phyloP scores from a whole-genome alignment of 2,113 vertebrate genomes.

The Gallinago media region DNA sequence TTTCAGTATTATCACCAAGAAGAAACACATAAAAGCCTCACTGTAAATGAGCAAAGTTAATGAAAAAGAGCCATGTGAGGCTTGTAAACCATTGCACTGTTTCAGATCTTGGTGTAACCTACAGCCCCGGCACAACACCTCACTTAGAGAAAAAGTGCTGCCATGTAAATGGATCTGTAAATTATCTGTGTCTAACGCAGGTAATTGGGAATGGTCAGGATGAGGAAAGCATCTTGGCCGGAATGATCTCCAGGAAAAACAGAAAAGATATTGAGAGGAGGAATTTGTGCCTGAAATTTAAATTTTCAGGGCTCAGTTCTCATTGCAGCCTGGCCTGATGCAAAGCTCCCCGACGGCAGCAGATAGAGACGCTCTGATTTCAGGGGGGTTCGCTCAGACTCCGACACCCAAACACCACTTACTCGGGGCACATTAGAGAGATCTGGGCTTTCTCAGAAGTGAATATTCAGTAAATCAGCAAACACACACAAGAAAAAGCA shows the following conservation, averaged over 20 bases:
- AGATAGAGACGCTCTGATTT: not conserved
- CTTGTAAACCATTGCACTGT: not conserved
- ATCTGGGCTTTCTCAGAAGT: not conserved
- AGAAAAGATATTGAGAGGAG: not conserved
- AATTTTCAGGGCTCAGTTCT: not conserved
- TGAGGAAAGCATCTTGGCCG: not conserved
- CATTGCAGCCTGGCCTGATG: not conserved
- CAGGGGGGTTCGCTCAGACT: not conserved
- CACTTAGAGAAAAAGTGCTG: not conserved
- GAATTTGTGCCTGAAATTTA: not conserved
- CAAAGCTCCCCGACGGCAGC: not conserved
- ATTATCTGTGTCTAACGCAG: not conserved
- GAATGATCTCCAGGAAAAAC: not conserved
- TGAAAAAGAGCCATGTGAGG: slow-evolving; percentile 16
- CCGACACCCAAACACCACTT: not conserved
- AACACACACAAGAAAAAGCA: not conserved
- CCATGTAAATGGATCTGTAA: not conserved
- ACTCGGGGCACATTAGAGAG: rapidly evolving
- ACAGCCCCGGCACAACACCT: not conserved
- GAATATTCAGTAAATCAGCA: not conserved
- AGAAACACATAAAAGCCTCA: not conserved
- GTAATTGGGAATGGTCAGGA: not conserved
- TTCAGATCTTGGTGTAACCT: not conserved
- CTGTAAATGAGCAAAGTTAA: slow-evolving; percentile 25
- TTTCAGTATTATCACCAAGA: not conserved